Conservation (phyloP, 2,797 vertebrate genomes). For the Sebastiscus albofasciatus region DNA sequence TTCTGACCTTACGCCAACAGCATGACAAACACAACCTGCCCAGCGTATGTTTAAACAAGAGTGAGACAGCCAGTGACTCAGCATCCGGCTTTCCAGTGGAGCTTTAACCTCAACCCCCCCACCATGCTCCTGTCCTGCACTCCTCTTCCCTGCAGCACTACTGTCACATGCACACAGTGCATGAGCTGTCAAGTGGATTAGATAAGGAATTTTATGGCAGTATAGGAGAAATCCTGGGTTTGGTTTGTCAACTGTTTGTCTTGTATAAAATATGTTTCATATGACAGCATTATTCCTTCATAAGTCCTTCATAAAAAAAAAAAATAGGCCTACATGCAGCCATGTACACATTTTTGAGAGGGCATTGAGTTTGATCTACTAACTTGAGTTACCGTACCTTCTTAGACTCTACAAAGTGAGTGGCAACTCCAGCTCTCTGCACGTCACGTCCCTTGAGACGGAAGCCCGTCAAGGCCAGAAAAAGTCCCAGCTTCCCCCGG, state of each 20-base stretch:
- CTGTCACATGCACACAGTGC: not conserved
- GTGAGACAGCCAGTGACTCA: constrained; percentile 37
- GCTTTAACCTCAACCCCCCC: not conserved
- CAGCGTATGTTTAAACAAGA: not conserved
- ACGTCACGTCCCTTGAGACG: constrained; percentile 94
- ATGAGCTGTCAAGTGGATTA: not conserved
- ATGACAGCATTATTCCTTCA: not conserved
- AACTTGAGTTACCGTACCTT: constrained; percentile 79
- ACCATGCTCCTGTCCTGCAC: not conserved
- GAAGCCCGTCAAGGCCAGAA: constrained; percentile 92
- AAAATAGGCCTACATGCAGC: not conserved
- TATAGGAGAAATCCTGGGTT: not conserved
- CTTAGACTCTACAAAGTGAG: constrained; percentile 91
- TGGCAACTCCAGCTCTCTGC: constrained; percentile 90
- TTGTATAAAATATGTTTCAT: not conserved
- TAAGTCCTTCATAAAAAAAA: no score
- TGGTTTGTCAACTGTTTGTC: not conserved
- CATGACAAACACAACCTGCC: constrained; percentile 40
- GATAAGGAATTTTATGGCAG: not conserved
- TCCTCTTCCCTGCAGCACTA: not conserved
- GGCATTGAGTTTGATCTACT: no score
- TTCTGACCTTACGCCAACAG: constrained; percentile 29
- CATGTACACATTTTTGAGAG: not conserved
- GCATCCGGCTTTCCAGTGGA: constrained; percentile 14
- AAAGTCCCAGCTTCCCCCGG: constrained; percentile 89